Evolutionary conservation across 2,888 invertebrate genomes (phyloP).

Genomic region (Euphydryas editha): DNA sequence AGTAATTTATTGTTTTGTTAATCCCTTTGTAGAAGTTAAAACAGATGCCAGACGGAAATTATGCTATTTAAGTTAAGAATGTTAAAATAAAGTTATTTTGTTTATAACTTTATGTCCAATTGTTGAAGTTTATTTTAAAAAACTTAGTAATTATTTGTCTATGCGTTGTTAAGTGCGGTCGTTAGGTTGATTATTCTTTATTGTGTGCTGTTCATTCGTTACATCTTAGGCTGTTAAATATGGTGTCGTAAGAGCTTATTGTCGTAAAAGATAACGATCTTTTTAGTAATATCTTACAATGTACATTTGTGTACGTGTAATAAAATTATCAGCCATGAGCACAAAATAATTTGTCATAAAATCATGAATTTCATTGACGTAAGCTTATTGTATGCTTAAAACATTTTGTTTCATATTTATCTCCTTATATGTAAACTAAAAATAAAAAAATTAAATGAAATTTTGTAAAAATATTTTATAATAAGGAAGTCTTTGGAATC

Average conservation of each 20-base stretch:
- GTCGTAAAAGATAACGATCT: constrained; percentile 9
- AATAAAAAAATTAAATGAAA: no score
- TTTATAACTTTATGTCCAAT: neutral
- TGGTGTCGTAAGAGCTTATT: constrained; percentile 4
- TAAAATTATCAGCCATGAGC: neutral
- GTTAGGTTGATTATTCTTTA: constrained; percentile 5
- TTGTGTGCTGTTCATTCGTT: neutral
- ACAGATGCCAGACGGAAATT: neutral
- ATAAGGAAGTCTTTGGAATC: no score
- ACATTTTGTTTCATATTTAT: neutral
- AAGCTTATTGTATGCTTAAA: neutral
- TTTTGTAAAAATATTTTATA: no score
- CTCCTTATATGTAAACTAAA: neutral
- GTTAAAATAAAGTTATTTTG: neutral
- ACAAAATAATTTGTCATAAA: neutral
- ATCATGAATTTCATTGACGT: neutral
- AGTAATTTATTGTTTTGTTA: neutral
- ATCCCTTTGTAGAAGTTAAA: neutral
- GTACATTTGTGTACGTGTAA: neutral
- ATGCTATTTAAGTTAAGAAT: neutral
- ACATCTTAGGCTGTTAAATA: neutral
- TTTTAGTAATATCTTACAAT: constrained; percentile 4
- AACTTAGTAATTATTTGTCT: neutral
- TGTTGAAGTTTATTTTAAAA: neutral
- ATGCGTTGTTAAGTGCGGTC: constrained; percentile 6